These are phyloP conservation scores for Lampris megalopsis DNA, from an alignment of 2,113 vertebrate species.

Conservation along the genomic window DNA sequence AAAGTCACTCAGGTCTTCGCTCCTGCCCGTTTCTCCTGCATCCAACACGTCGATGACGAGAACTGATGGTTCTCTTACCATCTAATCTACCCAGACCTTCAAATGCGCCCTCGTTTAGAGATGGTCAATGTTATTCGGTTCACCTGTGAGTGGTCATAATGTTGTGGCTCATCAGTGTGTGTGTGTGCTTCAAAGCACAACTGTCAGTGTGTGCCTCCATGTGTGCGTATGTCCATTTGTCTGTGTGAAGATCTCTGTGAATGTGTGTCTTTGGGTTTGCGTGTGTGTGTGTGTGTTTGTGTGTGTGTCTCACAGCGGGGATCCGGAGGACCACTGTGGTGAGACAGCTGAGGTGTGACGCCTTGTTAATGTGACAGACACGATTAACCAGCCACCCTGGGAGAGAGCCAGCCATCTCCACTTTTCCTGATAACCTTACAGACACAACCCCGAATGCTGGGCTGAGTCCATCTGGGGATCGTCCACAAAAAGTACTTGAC, in stretches of 20 bases:
- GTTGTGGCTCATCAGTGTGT: not conserved
- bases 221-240: not conserved
- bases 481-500: too few relatives aligned
- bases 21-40: too few relatives aligned
- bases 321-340: constrained; percentile 14
- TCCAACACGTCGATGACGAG: too few relatives aligned
- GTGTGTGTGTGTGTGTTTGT: constrained; percentile 11
- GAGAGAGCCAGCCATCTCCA: constrained; percentile 52
- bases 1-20: too few relatives aligned
- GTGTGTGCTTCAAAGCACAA: not conserved
- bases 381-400: constrained; percentile 55
- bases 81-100: too few relatives aligned
- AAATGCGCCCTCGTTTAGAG: too few relatives aligned
- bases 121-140: too few relatives aligned
- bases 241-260: not conserved
- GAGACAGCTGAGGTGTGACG: constrained; percentile 55
- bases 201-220: not conserved
- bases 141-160: not conserved
- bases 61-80: too few relatives aligned
- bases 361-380: constrained; percentile 74
- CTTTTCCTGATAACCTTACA: constrained; percentile 59
- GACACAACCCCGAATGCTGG: constrained; percentile 12
- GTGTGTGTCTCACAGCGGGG: constrained; percentile 16
- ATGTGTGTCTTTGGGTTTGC: not conserved
- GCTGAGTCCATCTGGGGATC: too few relatives aligned